Evolutionary conservation across 2,113 vertebrate genomes (phyloP).

Genomic region (Antechinus flavipes): DNA sequence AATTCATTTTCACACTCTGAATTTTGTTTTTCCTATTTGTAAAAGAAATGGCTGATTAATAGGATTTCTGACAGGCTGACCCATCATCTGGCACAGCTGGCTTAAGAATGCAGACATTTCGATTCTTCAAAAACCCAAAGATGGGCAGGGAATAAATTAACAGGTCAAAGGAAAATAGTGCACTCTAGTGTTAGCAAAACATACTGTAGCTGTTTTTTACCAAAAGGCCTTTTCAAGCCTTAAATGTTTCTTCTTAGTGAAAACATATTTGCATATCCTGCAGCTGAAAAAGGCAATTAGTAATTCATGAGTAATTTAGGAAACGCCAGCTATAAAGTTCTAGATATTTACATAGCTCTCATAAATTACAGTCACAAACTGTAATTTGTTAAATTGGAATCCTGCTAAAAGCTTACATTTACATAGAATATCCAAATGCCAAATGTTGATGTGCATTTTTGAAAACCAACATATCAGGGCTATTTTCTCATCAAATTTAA

Average conservation of each 20-base stretch:
- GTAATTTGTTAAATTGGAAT: conserved; percentile 85
- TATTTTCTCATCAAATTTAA: conserved; percentile 60
- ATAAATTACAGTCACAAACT: conserved; percentile 85
- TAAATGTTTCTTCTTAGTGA: conserved; percentile 70
- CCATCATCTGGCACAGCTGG: not conserved
- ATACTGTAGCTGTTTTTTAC: conserved; percentile 60
- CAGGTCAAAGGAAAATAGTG: conserved; percentile 53
- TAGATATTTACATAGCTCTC: conserved; percentile 85
- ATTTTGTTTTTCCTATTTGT: not conserved
- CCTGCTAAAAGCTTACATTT: conserved; percentile 84
- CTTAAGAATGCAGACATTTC: not conserved
- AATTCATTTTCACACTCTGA: not conserved
- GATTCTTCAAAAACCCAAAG: not conserved
- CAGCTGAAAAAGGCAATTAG: conserved; percentile 84
- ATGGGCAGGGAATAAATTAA: not conserved
- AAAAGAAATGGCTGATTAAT: not conserved
- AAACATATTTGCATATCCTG: conserved; percentile 78
- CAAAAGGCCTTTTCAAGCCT: conserved; percentile 25
- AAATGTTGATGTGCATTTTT: conserved; percentile 77
- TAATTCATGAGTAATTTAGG: conserved; percentile 85
- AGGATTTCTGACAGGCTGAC: not conserved
- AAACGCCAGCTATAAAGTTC: conserved; percentile 77
- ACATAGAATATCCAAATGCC: conserved; percentile 80
- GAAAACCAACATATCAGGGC: conserved; percentile 74
- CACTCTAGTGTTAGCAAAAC: conserved; percentile 51